phyloP scores from a whole-genome alignment of 2,888 invertebrate species.

The Sphinx pinastri region DNA sequence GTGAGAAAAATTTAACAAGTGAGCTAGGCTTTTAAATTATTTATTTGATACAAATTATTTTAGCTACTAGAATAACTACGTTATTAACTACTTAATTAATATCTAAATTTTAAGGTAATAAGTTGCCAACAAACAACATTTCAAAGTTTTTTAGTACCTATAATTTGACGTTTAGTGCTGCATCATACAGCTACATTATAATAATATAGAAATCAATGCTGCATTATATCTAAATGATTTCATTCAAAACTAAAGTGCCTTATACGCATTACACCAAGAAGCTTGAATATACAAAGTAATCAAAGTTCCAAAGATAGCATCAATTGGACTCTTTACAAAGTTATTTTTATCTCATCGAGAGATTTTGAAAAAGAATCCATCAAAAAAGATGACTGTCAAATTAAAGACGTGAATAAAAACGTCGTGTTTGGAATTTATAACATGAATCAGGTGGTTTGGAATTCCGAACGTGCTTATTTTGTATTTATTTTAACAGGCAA shows the following conservation, averaged over 20 bases:
- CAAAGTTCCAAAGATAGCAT: neutral
- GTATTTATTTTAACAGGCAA: slow-evolving; percentile 5
- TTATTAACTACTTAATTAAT: too few species aligned
- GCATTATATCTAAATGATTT: too few species aligned
- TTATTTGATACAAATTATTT: neutral
- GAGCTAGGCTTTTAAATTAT: neutral
- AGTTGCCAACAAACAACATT: too few species aligned
- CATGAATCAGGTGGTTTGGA: slow-evolving; percentile 3
- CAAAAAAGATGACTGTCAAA: slow-evolving; percentile 18
- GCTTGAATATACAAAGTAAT: too few species aligned
- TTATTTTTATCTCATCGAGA: neutral
- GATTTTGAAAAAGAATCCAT: slow-evolving; percentile 1
- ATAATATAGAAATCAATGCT: too few species aligned
- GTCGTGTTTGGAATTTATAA: neutral
- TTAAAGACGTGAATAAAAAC: neutral
- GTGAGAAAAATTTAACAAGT: neutral
- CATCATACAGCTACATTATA: too few species aligned
- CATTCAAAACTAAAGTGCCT: too few species aligned
- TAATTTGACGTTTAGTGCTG: too few species aligned
- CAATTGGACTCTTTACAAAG: neutral
- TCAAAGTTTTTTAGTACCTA: too few species aligned
- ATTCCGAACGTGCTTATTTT: neutral
- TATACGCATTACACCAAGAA: neutral
- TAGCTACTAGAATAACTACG: too few species aligned
- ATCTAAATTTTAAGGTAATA: too few species aligned